Base-by-base conservation (phyloP, 2,888 invertebrate species). In the Eumerus sabulonum region DNA sequence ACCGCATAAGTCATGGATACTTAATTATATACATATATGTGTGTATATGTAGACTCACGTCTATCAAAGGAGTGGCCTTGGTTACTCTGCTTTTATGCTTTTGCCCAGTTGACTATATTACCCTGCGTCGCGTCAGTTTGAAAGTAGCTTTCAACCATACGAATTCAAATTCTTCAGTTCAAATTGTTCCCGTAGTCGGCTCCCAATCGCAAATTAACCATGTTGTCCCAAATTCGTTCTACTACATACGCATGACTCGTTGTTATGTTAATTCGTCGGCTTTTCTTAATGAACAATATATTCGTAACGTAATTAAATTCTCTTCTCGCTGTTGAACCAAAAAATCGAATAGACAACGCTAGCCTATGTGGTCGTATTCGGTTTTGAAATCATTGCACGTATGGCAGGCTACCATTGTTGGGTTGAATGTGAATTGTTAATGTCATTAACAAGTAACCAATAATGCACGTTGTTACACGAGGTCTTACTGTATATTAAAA, bases 401-500 rank as follows among this genome's bases (percentile, higher is more conserved):
- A 57, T 36, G 5, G 18, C 17, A 27, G 7, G 7, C 27, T 14
- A 1, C 56, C 66, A 66, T 54, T 5, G 13, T 11, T 17, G 44
- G 35, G 38, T 45, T 27, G 35, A 56, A 71, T 57, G 44, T 42
- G 63, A 63, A 63, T 72, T 50, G 13, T 53, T 64, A 72, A 72
- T 71, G 56, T 63, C 42, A 56, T 71, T 71, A 71, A 63, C 63
- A 63, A 71, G 71, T 63, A 56, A 63, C 57, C 63, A 71, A 42
- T 56, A 63, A 63, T 72, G 57, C 56, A 72, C 51, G 14, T 56
- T 51, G 9, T 44, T 14, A 42, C 54, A 48, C 14, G 19, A 40
- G 19, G 54, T 63, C 63, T 62, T 68, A 38, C 38, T 57, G 47
- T 42, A 57, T 14, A 53, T n/a, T 13, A 36, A 50, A 27, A 27